Evolutionary conservation across 2,113 vertebrate species (phyloP).

Genomic region (Triplophysa dalaica): DNA sequence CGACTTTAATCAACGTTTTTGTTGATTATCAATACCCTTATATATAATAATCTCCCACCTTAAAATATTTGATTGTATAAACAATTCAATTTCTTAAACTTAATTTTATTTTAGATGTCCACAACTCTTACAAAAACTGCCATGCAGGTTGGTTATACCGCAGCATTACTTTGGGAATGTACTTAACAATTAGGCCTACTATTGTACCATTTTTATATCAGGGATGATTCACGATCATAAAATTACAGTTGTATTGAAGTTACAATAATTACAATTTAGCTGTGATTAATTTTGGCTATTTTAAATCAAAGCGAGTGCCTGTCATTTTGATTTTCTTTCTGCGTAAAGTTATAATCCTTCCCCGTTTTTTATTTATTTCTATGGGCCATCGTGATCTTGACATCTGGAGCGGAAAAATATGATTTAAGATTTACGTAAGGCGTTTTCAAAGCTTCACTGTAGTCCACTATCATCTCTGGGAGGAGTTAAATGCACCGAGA

Average conservation of each 20-base stretch:
- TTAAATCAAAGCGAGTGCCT: background rate
- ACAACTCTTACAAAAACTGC: too few relatives aligned
- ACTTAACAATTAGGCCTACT: too few relatives aligned
- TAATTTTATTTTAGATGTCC: too few relatives aligned
- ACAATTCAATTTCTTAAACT: too few relatives aligned
- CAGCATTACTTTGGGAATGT: too few relatives aligned
- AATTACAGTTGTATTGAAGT: background rate
- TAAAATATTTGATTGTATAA: too few relatives aligned
- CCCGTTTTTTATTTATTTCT: slow-evolving; percentile 8
- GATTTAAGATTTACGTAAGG: slow-evolving; percentile 79
- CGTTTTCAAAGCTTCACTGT: slow-evolving; percentile 62
- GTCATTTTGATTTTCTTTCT: background rate
- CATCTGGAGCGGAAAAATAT: slow-evolving; percentile 76
- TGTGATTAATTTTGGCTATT: background rate
- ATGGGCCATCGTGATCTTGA: slow-evolving; percentile 65
- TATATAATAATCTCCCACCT: too few relatives aligned
- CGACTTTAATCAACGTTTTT: too few relatives aligned
- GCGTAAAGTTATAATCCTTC: background rate
- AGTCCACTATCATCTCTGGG: slow-evolving; percentile 58
- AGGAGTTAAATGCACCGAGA: slow-evolving; percentile 60
- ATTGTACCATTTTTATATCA: too few relatives aligned
- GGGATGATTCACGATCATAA: too few relatives aligned
- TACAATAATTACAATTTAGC: background rate
- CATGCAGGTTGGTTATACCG: too few relatives aligned
- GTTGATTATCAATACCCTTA: too few relatives aligned